A percentile compares a stretch with the other conserved stretches of the same genome.
These are phyloP conservation scores for Stenotaenia linearis DNA, from an alignment of 2,888 invertebrate genomes.

Conservation along the genomic window DNA sequence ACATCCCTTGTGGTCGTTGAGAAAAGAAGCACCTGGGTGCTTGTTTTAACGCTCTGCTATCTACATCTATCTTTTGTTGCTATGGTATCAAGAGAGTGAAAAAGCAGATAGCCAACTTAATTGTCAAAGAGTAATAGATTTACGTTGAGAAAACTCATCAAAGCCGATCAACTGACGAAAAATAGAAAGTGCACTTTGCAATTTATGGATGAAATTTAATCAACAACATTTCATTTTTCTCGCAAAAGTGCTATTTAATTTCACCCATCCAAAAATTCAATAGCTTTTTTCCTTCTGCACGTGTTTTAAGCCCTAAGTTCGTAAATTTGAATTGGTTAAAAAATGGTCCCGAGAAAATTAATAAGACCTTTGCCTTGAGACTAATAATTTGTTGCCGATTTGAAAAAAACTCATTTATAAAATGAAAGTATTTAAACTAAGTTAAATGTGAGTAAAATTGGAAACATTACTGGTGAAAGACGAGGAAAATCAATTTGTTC, in stretches of 20 bases:
- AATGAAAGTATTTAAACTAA: too few species aligned
- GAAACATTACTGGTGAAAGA: background rate
- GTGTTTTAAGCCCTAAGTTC: background rate
- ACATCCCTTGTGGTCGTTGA: background rate
- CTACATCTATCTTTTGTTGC: background rate
- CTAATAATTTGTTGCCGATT: background rate
- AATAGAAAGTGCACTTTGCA: background rate
- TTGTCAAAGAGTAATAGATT: background rate
- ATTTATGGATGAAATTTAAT: slow-evolving; percentile 11
- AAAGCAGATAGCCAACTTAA: background rate
- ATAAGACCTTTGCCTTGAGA: background rate
- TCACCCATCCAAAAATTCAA: background rate
- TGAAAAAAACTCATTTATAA: too few species aligned
- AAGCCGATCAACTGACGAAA: background rate
- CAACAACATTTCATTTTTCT: background rate
- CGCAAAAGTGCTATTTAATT: background rate
- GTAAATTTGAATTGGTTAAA: background rate
- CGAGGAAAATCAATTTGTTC: background rate
- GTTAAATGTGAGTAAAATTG: background rate
- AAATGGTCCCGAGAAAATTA: background rate
- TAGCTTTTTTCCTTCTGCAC: background rate
- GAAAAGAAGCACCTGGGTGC: slow-evolving; percentile 13
- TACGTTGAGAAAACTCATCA: background rate
- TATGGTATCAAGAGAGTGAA: background rate
- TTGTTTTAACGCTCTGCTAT: background rate